Evolutionary conservation across 2,113 vertebrate genomes (phyloP).

Genomic region (Lamprologus tigripictilis): DNA sequence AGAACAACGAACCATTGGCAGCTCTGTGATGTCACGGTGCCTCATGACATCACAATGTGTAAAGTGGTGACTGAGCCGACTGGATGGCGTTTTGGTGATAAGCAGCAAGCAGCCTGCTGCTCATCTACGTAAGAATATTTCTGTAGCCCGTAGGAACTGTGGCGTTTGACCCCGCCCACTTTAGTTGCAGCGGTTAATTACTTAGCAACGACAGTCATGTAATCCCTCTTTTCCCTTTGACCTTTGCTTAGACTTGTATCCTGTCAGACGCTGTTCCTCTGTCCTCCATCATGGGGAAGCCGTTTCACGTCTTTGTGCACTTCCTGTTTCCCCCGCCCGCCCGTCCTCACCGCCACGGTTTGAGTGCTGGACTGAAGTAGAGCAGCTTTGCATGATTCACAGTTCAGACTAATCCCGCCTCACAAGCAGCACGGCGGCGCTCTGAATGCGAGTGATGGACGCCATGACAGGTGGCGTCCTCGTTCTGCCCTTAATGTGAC

Average conservation of each 20-base stretch:
- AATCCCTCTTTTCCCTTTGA: not conserved
- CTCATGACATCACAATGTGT: not conserved
- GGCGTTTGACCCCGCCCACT: not conserved
- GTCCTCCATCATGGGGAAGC: not conserved
- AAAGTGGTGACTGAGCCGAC: fast-evolving
- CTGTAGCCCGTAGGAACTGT: not conserved
- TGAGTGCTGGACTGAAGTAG: not conserved
- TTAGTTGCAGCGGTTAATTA: not conserved
- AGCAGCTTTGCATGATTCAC: not conserved
- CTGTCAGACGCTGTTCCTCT: not conserved
- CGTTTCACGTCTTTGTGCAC: not conserved
- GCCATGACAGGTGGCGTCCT: not conserved
- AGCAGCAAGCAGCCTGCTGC: not conserved
- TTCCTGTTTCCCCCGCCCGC: not conserved
- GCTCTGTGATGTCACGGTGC: not conserved
- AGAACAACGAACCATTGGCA: not conserved
- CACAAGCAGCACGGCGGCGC: not conserved
- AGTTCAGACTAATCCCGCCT: not conserved
- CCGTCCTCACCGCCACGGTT: not conserved
- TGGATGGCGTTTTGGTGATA: not conserved
- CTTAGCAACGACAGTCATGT: not conserved
- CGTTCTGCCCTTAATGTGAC: not conserved
- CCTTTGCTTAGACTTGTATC: not conserved
- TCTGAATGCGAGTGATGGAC: not conserved
- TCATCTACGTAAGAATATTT: not conserved